A percentile compares a stretch with the other conserved stretches of the same genome.
These are phyloP conservation scores for Camptogramma bilineatum DNA, from an alignment of 2,888 invertebrate species.

Conservation along the genomic window DNA sequence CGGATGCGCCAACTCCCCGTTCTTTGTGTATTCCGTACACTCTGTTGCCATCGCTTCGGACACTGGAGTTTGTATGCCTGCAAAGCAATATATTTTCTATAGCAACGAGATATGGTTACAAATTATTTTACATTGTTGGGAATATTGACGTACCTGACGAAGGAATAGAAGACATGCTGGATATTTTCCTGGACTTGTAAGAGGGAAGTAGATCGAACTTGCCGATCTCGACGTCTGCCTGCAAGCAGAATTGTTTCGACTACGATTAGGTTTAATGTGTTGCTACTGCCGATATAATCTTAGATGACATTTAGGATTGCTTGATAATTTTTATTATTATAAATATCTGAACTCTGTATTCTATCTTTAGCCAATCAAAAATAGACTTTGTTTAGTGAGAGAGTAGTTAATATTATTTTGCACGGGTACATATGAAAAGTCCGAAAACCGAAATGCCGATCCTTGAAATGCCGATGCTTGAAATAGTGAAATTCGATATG, in stretches of 20 bases:
- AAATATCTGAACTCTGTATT: too few relatives aligned
- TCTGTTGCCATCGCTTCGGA: constrained; percentile 52
- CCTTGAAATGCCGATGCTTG: too few relatives aligned
- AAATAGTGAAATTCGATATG: too few relatives aligned
- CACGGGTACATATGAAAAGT: too few relatives aligned
- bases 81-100: constrained; percentile 1
- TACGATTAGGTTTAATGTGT: constrained; percentile 21
- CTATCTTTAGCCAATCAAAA: too few relatives aligned
- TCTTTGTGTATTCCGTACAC: constrained; percentile 60
- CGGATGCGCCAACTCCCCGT: constrained; percentile 83
- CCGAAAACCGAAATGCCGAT: too few relatives aligned
- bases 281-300: constrained; percentile 8
- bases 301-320: background rate
- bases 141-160: constrained; percentile 55
- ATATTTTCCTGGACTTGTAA: constrained; percentile 58
- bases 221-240: constrained; percentile 87
- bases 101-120: background rate
- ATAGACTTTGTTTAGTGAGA: too few relatives aligned
- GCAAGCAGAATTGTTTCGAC: constrained; percentile 37
- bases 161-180: constrained; percentile 56
- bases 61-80: constrained; percentile 58
- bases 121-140: background rate
- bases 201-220: constrained; percentile 61
- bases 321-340: background rate
- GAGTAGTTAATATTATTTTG: too few relatives aligned